phyloP scores from a whole-genome alignment of 2,888 invertebrate species.

The Drosophila fungiperda region DNA sequence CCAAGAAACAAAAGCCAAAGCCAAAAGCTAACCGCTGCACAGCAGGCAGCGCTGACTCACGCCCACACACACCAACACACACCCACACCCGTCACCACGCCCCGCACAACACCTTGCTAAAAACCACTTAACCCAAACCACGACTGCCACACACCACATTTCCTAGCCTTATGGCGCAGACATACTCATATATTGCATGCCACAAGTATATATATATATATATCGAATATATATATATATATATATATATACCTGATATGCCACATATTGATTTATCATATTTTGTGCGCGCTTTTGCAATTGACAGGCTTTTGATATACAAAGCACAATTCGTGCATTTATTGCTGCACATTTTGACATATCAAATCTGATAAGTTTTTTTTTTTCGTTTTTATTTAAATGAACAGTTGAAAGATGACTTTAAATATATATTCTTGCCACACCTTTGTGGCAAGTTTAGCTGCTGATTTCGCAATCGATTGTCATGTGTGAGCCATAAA shows the following conservation, averaged over 20 bases:
- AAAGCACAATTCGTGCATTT: constrained; percentile 47
- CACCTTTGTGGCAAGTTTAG: neutral
- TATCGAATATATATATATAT: constrained; percentile 11
- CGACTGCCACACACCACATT: constrained; percentile 37
- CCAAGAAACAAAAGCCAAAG: constrained; percentile 60
- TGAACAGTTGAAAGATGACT: neutral
- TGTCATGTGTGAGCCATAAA: constrained; percentile 40
- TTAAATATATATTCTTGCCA: neutral
- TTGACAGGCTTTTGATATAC: constrained; percentile 59
- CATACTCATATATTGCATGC: constrained; percentile 22
- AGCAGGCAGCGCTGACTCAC: constrained; percentile 71
- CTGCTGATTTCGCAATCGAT: constrained; percentile 6
- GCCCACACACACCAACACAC: constrained; percentile 25
- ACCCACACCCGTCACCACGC: neutral
- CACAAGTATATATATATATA: constrained; percentile 13
- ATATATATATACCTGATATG: constrained; percentile 15
- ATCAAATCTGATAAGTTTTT: neutral
- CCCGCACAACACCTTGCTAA: constrained; percentile 51
- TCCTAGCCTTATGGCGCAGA: constrained; percentile 28
- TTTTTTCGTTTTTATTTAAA: too few relatives aligned
- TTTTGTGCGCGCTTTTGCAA: constrained; percentile 49
- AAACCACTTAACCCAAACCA: constrained; percentile 70
- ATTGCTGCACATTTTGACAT: constrained; percentile 37
- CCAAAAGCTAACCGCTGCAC: constrained; percentile 33
- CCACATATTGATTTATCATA: constrained; percentile 76